A percentile compares a stretch with the other conserved stretches of the same genome.
These are phyloP conservation scores for Scomber scombrus DNA, from an alignment of 2,113 vertebrate species.

Conservation along the genomic window DNA sequence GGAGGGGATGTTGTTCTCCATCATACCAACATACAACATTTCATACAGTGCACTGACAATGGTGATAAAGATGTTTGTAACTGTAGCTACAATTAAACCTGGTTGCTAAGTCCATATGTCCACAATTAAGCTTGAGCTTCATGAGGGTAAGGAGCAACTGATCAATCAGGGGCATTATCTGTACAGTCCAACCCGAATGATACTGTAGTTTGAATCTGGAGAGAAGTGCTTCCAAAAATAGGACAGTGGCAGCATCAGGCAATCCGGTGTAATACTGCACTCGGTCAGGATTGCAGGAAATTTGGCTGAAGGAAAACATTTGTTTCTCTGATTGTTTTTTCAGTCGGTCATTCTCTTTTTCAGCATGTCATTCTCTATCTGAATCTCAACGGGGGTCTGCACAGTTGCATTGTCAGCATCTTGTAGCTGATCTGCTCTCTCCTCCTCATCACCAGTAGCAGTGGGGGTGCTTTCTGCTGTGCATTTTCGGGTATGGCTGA, in stretches of 20 bases:
- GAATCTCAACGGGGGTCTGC: slow-evolving; percentile 4
- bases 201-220: slow-evolving; percentile 31
- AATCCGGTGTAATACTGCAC: slow-evolving; percentile 27
- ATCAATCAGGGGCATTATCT: slow-evolving; percentile 6
- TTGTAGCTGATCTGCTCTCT: background rate
- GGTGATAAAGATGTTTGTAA: no score
- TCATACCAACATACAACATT: no score
- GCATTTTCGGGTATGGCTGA: no score
- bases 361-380: background rate
- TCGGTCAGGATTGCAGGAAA: background rate
- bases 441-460: background rate
- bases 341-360: slow-evolving; percentile 17
- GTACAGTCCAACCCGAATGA: slow-evolving; percentile 22
- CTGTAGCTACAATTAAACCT: no score
- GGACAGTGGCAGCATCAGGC: slow-evolving; percentile 24
- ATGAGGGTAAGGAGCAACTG: no score
- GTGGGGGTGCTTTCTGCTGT: background rate
- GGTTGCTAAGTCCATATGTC: no score
- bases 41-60: no score
- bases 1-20: no score
- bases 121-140: no score
- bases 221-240: slow-evolving; percentile 30
- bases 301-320: slow-evolving; percentile 17
- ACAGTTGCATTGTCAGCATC: slow-evolving; percentile 2
- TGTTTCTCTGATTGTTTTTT: background rate